Evolutionary conservation across 2,113 vertebrate species (phyloP).

Genomic region (Cyprinodon brontotheroides): DNA sequence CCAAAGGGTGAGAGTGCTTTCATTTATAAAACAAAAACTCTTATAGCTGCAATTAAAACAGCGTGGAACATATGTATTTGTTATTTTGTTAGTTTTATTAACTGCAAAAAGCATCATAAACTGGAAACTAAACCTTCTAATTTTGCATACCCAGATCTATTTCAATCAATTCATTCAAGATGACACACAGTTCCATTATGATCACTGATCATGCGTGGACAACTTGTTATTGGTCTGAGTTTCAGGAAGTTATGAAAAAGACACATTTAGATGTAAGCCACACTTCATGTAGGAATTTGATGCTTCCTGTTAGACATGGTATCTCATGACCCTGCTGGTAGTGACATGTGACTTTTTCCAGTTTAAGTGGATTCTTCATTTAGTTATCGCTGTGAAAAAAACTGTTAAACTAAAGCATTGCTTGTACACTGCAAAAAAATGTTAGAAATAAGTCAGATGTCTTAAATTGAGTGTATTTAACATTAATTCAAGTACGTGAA

Average conservation of each 20-base stretch:
- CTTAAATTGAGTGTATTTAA: too few relatives aligned
- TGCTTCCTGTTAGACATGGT: conserved; percentile 55
- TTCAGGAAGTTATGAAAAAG: conserved; percentile 53
- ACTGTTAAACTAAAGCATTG: not conserved
- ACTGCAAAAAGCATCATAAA: not conserved
- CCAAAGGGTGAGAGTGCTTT: conserved; percentile 86
- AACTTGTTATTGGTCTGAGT: conserved; percentile 38
- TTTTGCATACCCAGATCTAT: conserved; percentile 14
- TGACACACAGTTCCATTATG: not conserved
- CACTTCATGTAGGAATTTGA: conserved; percentile 18
- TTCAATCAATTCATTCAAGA: conserved; percentile 39
- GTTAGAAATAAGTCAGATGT: too few relatives aligned
- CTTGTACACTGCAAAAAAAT: not conserved
- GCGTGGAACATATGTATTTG: too few relatives aligned
- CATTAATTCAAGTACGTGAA: too few relatives aligned
- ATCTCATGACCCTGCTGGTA: conserved; percentile 16
- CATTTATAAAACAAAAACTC: too few relatives aligned
- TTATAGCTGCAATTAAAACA: too few relatives aligned
- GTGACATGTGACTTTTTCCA: conserved; percentile 32
- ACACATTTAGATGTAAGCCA: conserved; percentile 42
- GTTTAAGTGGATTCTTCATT: conserved; percentile 15
- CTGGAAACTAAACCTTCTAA: not conserved
- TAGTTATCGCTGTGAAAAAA: not conserved
- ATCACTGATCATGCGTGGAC: conserved; percentile 11
- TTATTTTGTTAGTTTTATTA: too few relatives aligned